Evolutionary conservation across 2,797 vertebrate species (phyloP).

Genomic region (Galagoides demidoff): DNA sequence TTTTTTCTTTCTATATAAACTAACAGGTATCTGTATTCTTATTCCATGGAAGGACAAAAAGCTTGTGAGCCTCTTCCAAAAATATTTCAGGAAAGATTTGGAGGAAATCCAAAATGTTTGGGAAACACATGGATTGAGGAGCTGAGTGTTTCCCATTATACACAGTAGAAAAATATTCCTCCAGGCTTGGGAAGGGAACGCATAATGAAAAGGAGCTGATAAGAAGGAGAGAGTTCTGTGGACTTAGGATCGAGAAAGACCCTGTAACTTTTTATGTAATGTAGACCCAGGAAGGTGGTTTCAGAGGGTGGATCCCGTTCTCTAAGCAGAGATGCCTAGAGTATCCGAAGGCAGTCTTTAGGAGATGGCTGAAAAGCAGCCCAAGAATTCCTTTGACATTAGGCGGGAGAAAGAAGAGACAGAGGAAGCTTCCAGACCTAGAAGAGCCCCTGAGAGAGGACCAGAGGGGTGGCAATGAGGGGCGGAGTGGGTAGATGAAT

Average conservation of each 20-base stretch:
- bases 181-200: background rate
- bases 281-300: background rate
- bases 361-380: background rate
- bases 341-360: background rate
- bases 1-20: background rate
- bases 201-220: background rate
- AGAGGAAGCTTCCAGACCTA: background rate
- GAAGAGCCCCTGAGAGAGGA: background rate
- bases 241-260: background rate
- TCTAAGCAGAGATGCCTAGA: background rate
- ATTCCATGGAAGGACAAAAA: background rate
- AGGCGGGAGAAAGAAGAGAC: background rate
- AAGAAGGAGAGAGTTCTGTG: background rate
- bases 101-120: background rate
- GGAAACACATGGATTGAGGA: background rate
- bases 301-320: background rate
- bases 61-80: background rate
- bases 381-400: background rate
- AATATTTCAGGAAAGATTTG: background rate
- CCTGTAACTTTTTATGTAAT: background rate
- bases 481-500: background rate
- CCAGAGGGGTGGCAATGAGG: background rate
- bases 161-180: background rate
- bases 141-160: background rate
- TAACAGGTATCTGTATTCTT: background rate